Evolutionary conservation across 2,797 vertebrate species (phyloP).

Genomic region (Malurus leucopterus): DNA sequence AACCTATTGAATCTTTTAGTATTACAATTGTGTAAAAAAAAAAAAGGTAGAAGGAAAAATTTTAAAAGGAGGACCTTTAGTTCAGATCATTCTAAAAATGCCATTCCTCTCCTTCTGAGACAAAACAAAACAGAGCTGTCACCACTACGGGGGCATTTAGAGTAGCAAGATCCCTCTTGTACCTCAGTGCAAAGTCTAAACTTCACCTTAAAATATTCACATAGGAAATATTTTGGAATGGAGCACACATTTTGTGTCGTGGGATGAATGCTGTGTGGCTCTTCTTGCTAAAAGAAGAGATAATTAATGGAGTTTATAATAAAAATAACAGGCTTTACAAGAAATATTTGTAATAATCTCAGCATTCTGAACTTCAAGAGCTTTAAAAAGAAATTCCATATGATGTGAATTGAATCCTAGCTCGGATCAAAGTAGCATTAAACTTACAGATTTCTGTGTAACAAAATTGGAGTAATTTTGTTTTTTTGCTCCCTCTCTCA

Average conservation of each 20-base stretch:
- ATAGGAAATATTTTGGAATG: neutral
- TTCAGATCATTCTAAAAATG: neutral
- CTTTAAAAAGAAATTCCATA: neutral
- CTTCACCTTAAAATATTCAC: neutral
- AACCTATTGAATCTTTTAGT: neutral
- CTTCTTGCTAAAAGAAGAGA: neutral
- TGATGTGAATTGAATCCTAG: neutral
- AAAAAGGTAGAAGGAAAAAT: neutral
- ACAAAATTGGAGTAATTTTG: neutral
- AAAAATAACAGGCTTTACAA: neutral
- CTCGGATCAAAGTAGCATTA: neutral
- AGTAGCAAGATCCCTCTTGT: neutral
- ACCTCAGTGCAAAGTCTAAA: neutral
- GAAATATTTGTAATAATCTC: neutral
- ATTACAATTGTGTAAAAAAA: neutral
- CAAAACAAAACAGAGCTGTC: accelerated
- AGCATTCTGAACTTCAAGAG: neutral
- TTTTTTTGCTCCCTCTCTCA: neutral
- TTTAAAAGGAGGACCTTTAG: neutral
- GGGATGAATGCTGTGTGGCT: neutral
- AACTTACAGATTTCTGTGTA: neutral
- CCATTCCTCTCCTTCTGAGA: neutral
- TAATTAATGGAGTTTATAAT: neutral
- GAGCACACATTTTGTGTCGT: neutral
- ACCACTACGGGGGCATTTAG: neutral